Evolutionary conservation across 2,797 vertebrate species (phyloP).

Genomic region (Smutsia temminckii): DNA sequence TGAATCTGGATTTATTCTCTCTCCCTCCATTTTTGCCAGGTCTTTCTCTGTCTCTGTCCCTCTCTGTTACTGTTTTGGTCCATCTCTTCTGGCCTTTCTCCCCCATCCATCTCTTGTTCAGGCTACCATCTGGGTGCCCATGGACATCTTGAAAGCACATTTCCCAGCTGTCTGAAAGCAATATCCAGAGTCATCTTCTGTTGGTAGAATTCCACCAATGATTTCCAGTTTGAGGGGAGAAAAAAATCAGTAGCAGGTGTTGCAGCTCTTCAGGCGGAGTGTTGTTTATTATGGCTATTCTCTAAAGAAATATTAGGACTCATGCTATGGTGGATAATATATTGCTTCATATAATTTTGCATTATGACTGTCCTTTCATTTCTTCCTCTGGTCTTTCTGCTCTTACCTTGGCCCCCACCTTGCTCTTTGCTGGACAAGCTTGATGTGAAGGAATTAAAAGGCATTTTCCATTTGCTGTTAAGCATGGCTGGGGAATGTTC

Average conservation of each 20-base stretch:
- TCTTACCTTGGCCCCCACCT: neutral
- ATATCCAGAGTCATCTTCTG: conserved; percentile 30
- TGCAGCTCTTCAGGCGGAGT: conserved; percentile 7
- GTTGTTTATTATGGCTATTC: conserved; percentile 60
- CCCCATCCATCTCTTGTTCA: neutral
- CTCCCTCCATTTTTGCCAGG: neutral
- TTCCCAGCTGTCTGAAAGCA: conserved; percentile 61
- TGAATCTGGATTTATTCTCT: neutral
- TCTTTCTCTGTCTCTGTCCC: neutral
- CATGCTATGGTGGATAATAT: conserved; percentile 59
- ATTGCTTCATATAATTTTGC: conserved; percentile 73
- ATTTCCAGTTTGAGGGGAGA: conserved; percentile 40
- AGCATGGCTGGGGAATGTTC: neutral
- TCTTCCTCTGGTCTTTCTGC: conserved; percentile 35
- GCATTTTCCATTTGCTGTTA: conserved; percentile 40
- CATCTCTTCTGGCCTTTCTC: neutral
- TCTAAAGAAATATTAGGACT: conserved; percentile 73
- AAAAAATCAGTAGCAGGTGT: conserved; percentile 74
- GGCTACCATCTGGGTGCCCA: conserved; percentile 43
- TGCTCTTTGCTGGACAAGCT: neutral
- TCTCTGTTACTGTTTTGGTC: neutral
- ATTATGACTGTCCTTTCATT: neutral
- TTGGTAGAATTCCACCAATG: conserved; percentile 53
- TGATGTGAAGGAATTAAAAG: conserved; percentile 43
- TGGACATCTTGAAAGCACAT: conserved; percentile 69